Conservation (phyloP, 2,113 vertebrate genomes). For the Epinephelus cyanopodus region DNA sequence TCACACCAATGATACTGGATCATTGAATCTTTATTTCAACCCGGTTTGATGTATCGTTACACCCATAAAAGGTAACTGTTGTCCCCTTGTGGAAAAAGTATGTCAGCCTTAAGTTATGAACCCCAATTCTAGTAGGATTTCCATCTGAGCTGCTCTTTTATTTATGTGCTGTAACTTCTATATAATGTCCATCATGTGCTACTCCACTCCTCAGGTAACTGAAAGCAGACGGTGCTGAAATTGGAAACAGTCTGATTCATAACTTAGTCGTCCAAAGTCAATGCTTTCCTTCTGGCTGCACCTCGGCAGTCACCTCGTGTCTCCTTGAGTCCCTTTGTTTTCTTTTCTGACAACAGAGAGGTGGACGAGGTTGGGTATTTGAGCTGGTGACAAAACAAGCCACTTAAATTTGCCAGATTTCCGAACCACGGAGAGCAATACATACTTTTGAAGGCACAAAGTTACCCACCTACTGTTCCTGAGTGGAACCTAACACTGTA, state of each 20-base stretch:
- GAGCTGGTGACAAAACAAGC: slow-evolving; percentile 10
- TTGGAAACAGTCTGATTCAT: slow-evolving; percentile 33
- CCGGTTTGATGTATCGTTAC: no score
- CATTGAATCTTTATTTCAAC: no score
- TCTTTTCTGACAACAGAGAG: slow-evolving; percentile 22
- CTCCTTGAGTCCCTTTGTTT: background rate
- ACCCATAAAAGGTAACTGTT: background rate
- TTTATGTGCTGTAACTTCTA: slow-evolving; percentile 34
- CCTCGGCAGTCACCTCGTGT: slow-evolving; percentile 14
- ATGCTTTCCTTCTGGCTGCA: slow-evolving; percentile 18
- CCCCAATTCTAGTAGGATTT: background rate
- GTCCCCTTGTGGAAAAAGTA: background rate
- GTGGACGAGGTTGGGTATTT: slow-evolving; percentile 18
- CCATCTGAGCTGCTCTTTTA: background rate
- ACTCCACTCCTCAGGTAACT: slow-evolving; percentile 41
- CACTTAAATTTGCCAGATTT: slow-evolving; percentile 32
- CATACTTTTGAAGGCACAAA: slow-evolving; percentile 14
- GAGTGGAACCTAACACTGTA: background rate
- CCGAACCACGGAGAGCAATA: slow-evolving; percentile 12
- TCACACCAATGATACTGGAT: no score
- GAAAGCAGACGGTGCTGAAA: slow-evolving; percentile 30
- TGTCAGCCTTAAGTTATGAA: background rate
- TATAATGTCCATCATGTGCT: slow-evolving; percentile 27
- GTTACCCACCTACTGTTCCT: background rate
- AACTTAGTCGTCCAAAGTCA: slow-evolving; percentile 21